Percentiles rank a stretch among this genome's conserved stretches.
These are phyloP conservation scores for Megaleporinus macrocephalus DNA, from an alignment of 2,113 vertebrate genomes.

Conservation along the genomic window DNA sequence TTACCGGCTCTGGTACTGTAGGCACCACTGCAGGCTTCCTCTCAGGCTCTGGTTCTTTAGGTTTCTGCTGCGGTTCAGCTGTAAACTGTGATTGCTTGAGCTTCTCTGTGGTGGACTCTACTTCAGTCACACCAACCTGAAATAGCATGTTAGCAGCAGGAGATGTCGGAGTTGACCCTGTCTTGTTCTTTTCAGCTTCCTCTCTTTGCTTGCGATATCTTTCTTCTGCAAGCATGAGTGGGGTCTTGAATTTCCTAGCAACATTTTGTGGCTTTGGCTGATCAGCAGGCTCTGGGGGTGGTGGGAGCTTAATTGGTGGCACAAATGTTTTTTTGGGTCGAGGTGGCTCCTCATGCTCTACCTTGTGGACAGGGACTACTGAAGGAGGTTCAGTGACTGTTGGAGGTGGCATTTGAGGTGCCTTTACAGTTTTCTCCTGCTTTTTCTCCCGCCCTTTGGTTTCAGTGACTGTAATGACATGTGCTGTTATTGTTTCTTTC, in stretches of 20 bases:
- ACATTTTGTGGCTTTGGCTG: slow-evolving; percentile 74
- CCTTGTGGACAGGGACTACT: slow-evolving; percentile 51
- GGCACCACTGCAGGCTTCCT: slow-evolving; percentile 4
- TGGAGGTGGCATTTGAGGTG: slow-evolving; percentile 41
- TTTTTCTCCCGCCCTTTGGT: slow-evolving; percentile 59
- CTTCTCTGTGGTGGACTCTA: slow-evolving; percentile 39
- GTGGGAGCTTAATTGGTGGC: slow-evolving; percentile 79
- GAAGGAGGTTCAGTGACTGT: slow-evolving; percentile 55
- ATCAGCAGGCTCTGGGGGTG: slow-evolving; percentile 67
- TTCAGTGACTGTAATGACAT: slow-evolving; percentile 54
- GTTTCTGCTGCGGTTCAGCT: slow-evolving; percentile 42
- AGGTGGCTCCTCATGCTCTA: slow-evolving; percentile 57
- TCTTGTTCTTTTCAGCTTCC: slow-evolving; percentile 74
- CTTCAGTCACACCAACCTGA: slow-evolving; percentile 17
- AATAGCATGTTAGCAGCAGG: slow-evolving; percentile 48
- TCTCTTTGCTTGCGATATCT: slow-evolving; percentile 83
- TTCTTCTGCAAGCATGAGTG: slow-evolving; percentile 93
- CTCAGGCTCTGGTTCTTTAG: slow-evolving; percentile 44
- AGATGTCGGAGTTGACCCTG: slow-evolving; percentile 63
- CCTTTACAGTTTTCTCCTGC: slow-evolving; percentile 51
- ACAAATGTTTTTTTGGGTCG: slow-evolving; percentile 68
- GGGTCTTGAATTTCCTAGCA: slow-evolving; percentile 89
- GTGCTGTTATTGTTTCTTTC: slow-evolving; percentile 22
- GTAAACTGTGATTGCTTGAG: slow-evolving; percentile 49
- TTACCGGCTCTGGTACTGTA: background rate